Percentiles rank a stretch among this genome's conserved stretches.
These are phyloP conservation scores for Pyralis farinalis DNA, from an alignment of 2,888 invertebrate species.

Conservation along the genomic window DNA sequence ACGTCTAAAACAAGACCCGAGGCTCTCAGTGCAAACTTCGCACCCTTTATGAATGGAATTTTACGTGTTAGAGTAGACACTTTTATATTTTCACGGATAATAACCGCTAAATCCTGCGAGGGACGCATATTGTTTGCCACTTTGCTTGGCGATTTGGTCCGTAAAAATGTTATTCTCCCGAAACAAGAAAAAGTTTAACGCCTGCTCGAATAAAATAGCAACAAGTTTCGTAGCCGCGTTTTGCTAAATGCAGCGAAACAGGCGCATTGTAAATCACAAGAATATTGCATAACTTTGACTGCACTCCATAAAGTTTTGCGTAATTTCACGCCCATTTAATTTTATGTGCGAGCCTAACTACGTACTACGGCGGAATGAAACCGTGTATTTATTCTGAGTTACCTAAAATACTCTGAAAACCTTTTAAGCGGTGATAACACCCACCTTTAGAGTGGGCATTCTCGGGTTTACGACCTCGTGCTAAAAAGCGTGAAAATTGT, in stretches of 20 bases:
- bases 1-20: conserved; percentile 23
- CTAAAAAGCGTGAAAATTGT: not conserved
- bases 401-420: conserved; percentile 1
- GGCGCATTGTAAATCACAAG: not conserved
- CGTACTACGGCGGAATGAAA: conserved; percentile 4
- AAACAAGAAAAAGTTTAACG: conserved; percentile 32
- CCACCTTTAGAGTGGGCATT: conserved; percentile 3
- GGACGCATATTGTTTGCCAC: conserved; percentile 12
- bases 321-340: conserved; percentile 50
- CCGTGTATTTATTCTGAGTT: conserved; percentile 1
- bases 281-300: conserved; percentile 13
- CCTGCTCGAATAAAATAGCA: conserved; percentile 44
- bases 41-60: conserved; percentile 28
- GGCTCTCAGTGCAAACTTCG: conserved; percentile 23
- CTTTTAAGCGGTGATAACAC: conserved; percentile 5
- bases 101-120: conserved; percentile 24
- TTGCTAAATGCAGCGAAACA: conserved; percentile 15
- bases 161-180: conserved; percentile 24
- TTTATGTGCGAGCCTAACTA: conserved; percentile 20
- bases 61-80: conserved; percentile 24
- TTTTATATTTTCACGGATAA: conserved; percentile 29
- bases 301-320: conserved; percentile 29
- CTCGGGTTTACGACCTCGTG: conserved; percentile 1
- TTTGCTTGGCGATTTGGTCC: conserved; percentile 12
- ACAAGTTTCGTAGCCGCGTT: conserved; percentile 28